phyloP scores from a whole-genome alignment of 30 jellyfish, hydroid and myxozoan species.

The Turritopsis rubra region DNA sequence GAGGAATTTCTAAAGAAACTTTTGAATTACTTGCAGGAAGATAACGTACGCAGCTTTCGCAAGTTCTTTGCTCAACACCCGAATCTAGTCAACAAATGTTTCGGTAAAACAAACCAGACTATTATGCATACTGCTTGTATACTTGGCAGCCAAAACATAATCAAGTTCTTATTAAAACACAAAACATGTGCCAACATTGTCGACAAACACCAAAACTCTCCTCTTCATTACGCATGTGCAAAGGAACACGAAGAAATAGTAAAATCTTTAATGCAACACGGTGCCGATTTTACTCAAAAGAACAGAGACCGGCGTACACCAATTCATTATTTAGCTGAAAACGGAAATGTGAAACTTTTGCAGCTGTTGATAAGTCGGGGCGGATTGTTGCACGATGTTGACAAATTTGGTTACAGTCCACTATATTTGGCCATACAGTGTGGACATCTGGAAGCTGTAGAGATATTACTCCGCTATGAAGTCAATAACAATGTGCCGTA shows the following conservation, averaged over 20 bases:
- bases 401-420: background rate
- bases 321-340: background rate
- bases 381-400: background rate
- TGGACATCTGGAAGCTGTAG: background rate
- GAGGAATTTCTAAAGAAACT: background rate
- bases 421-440: background rate
- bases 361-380: background rate
- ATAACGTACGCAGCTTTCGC: background rate
- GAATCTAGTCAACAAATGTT: background rate
- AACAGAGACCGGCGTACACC: background rate
- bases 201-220: conserved; percentile 6
- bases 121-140: background rate
- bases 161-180: background rate
- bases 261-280: background rate
- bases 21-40: background rate
- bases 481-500: background rate
- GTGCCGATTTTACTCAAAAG: background rate
- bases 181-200: background rate
- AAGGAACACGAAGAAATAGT: background rate
- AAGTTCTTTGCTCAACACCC: background rate
- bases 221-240: background rate
- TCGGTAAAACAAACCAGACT: conserved; percentile 7
- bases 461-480: background rate
- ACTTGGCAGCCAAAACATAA: background rate
- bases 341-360: background rate